Conservation (phyloP, 2,888 invertebrate genomes). For the Philopedon plagiatum region DNA sequence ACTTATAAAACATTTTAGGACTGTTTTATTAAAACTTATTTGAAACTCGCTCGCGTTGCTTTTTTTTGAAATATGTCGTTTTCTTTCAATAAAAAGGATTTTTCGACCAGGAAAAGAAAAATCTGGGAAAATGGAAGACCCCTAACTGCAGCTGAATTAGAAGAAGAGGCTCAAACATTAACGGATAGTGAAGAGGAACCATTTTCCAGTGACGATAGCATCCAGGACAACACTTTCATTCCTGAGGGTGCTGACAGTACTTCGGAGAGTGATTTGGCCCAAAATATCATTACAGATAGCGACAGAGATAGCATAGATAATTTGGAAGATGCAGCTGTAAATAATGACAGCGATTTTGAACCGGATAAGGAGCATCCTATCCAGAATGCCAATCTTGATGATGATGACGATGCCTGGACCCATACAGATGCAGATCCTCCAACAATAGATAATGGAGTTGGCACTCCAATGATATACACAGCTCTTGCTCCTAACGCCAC, state of each 20-base stretch:
- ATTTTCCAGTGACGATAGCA: slow-evolving; percentile 11
- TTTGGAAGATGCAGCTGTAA: slow-evolving; percentile 8
- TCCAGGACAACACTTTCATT: background rate
- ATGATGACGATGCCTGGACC: slow-evolving; percentile 10
- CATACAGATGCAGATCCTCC: background rate
- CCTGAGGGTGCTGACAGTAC: slow-evolving; percentile 2
- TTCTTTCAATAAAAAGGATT: slow-evolving; percentile 1
- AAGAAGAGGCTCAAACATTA: slow-evolving; percentile 2
- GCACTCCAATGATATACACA: background rate
- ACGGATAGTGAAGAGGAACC: slow-evolving; percentile 5
- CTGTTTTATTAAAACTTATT: too few species aligned
- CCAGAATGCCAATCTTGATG: background rate
- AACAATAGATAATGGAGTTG: background rate
- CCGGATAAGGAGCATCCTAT: background rate
- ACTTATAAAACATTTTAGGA: too few species aligned
- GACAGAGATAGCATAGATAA: slow-evolving; percentile 6
- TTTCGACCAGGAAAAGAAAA: background rate
- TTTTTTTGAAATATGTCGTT: too few species aligned
- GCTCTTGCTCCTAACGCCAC: background rate
- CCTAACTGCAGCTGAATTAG: background rate
- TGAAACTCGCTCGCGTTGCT: too few species aligned
- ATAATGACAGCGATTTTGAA: slow-evolving; percentile 2
- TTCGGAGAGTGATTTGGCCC: slow-evolving; percentile 2
- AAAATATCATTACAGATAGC: background rate
- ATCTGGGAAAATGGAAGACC: background rate